Evolutionary conservation across 2,888 invertebrate genomes (phyloP), one percentile per base, ranked within the genome.

Genomic region (Ashinkailepas kermadecensis): DNA sequence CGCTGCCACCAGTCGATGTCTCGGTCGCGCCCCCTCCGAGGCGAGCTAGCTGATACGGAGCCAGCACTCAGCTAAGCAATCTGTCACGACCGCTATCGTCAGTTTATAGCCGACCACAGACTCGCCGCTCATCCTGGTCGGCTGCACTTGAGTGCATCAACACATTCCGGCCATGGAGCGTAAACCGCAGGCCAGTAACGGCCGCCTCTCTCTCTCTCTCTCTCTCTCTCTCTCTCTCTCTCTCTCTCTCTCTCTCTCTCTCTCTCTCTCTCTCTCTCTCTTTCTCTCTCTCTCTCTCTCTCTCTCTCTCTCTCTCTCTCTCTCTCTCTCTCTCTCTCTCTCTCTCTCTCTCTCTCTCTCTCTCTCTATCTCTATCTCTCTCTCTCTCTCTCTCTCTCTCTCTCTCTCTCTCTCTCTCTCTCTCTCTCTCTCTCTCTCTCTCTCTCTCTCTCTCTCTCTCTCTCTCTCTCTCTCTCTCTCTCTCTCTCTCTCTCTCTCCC

Each of bases 241-340:
- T 81, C 80, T 56, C 80, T 80, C 80, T 64, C 80, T 18, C 80
- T 80, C 80, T 59, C 80, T 64, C 64, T 64, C 80, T 64, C 80
- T 23, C 80, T 64, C 80, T 80, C 80, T 25, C 62, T 64, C 15
- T 80, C 25, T 56, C 80, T 58, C 80, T 18, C 39, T 21, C 39
- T 80, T 54, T 21, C 64, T 18, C 23, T 18, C 70, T 15, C 70
- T 59, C 9, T 58, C 64, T 67, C 56, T 39, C 81, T 65, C 21
- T 56, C 21, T 23, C 65, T 67, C 81, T 56, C 65, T 18, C 57
- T 21, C 70, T 54, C 39, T 18, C 56, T 67, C 67, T 39, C 81
- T 56, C n/a, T 58, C 67, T 54, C 81, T 15, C 23, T 81, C 56
- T 9, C 67, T 8, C 54, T 10, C n/a, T 65, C 67, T 23, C 81